Conservation (phyloP, 2,113 vertebrate genomes). For the Copsychus sechellarum region DNA sequence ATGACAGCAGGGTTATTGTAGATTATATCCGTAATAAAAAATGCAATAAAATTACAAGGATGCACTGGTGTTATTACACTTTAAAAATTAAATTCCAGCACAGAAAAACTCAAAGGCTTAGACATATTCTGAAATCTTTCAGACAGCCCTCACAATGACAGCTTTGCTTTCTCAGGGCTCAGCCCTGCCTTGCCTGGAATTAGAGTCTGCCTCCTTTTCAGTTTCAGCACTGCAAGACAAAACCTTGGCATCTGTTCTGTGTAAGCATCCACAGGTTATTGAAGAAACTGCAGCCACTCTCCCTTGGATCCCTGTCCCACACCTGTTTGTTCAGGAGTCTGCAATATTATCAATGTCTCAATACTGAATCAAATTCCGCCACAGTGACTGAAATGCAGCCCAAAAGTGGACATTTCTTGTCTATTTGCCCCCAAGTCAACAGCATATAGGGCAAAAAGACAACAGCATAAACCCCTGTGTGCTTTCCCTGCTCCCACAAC, state of each 20-base stretch:
- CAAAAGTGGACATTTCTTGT: not conserved
- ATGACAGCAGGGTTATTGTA: not conserved
- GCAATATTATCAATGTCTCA: not conserved
- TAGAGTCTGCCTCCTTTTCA: not conserved
- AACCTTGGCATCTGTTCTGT: not conserved
- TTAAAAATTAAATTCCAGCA: constrained; percentile 10
- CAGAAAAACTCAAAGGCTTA: not conserved
- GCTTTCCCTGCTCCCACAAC: not conserved
- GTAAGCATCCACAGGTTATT: not conserved
- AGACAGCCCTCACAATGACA: not conserved
- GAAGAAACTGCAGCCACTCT: not conserved
- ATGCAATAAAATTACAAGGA: constrained; percentile 14
- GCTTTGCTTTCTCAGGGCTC: not conserved
- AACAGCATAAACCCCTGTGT: not conserved
- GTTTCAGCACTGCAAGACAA: not conserved
- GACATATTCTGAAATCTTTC: not conserved
- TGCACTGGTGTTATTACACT: not conserved
- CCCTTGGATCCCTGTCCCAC: not conserved
- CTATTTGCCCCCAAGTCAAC: not conserved
- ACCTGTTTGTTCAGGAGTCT: not conserved
- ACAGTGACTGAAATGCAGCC: not conserved
- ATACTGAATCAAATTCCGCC: not conserved
- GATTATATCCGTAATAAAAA: not conserved
- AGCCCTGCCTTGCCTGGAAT: not conserved
- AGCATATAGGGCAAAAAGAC: not conserved